These are phyloP conservation scores for Oreochromis aureus DNA, from an alignment of 2,113 vertebrate species.

Conservation along the genomic window DNA sequence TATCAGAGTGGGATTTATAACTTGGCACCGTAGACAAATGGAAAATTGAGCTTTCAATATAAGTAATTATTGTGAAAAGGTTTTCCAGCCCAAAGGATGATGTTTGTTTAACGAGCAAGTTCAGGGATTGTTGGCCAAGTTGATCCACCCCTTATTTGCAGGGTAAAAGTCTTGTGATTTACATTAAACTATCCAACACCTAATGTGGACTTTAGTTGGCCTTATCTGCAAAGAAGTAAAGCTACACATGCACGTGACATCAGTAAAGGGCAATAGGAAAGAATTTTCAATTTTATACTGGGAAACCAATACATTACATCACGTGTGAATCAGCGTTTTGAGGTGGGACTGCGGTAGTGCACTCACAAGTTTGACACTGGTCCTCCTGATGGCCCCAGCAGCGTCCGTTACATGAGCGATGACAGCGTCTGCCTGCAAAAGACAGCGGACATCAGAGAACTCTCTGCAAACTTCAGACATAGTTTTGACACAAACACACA, in stretches of 20 bases:
- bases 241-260: background rate
- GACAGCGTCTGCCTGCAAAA: conserved; percentile 85
- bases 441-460: background rate
- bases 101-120: background rate
- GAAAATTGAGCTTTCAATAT: background rate
- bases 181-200: background rate
- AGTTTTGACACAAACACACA: background rate
- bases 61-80: background rate
- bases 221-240: background rate
- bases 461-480: background rate
- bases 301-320: background rate
- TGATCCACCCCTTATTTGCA: background rate
- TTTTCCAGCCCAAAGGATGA: background rate
- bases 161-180: background rate
- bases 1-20: background rate
- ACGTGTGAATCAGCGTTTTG: background rate
- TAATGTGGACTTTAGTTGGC: background rate
- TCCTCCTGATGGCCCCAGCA: conserved; percentile 93
- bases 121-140: background rate
- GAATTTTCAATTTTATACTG: background rate
- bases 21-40: background rate
- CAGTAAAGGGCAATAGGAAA: background rate
- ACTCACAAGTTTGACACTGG: conserved; percentile 95
- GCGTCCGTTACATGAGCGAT: conserved; percentile 89
- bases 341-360: background rate